Conservation (phyloP, 2,113 vertebrate species). For the Callocephalon fimbriatum region DNA sequence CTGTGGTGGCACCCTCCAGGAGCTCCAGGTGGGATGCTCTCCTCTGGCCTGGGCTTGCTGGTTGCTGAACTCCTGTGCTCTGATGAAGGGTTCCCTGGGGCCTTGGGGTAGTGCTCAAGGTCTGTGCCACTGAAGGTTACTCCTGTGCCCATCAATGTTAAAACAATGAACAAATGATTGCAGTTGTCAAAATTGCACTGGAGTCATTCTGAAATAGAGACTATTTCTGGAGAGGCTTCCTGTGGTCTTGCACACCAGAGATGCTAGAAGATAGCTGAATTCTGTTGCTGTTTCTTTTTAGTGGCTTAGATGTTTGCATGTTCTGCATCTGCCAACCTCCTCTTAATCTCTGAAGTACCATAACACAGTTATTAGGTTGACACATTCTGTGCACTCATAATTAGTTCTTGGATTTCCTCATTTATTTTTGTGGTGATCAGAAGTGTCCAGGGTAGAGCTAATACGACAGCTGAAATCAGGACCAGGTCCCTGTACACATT, state of each 20-base stretch:
- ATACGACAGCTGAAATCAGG: background rate
- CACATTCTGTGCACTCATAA: background rate
- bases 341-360: background rate
- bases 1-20: background rate
- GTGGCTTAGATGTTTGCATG: background rate
- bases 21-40: background rate
- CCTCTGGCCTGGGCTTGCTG: background rate
- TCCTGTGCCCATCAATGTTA: background rate
- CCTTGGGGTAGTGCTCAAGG: background rate
- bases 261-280: background rate
- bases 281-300: background rate
- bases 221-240: background rate
- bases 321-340: background rate
- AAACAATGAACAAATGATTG: background rate
- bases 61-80: background rate
- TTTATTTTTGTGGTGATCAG: conserved; percentile 31
- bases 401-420: conserved; percentile 35
- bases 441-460: conserved; percentile 31
- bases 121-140: background rate
- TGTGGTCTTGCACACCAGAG: rapidly evolving
- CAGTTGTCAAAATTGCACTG: background rate
- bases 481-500: conserved; percentile 47
- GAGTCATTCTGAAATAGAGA: background rate
- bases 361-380: background rate
- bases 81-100: rapidly evolving